Conservation (phyloP, 1,140 invertebrate genomes). For the Gyrodactylus bullatarudis region DNA sequence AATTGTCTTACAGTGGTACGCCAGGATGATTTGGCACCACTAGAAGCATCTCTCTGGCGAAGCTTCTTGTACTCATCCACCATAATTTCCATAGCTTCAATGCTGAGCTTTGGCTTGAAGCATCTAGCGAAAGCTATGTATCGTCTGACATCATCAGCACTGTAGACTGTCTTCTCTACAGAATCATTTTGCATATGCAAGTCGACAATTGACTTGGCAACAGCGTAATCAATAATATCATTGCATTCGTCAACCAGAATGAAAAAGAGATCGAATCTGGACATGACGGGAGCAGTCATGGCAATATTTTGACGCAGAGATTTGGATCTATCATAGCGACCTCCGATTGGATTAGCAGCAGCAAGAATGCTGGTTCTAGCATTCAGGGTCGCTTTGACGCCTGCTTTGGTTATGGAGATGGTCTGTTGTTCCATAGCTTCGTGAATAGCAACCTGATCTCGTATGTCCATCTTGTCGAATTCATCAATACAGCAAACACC, state of each 20-base stretch:
- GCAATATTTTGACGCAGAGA: conserved; percentile 73
- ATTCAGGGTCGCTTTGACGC: conserved; percentile 73
- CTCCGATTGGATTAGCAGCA: conserved; percentile 79
- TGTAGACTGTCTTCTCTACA: conserved; percentile 25
- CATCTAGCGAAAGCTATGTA: conserved; percentile 83
- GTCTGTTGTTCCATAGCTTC: conserved; percentile 99
- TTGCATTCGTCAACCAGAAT: conserved; percentile 79
- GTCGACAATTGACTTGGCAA: conserved; percentile 72
- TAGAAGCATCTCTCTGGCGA: conserved; percentile 40
- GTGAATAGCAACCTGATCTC: conserved; percentile 91
- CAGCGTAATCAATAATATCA: conserved; percentile 64
- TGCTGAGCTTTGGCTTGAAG: conserved; percentile 52
- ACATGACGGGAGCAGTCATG: conserved; percentile 85
- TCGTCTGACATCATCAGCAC: conserved; percentile 31
- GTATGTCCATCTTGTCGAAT: conserved; percentile 94
- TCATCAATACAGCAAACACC: conserved; percentile 98
- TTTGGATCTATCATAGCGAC: conserved; percentile 66
- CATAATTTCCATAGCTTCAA: conserved; percentile 36
- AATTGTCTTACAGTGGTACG: conserved; percentile 91
- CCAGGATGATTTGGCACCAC: conserved; percentile 34
- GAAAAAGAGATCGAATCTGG: conserved; percentile 90
- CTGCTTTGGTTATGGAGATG: conserved; percentile 89
- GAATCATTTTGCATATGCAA: conserved; percentile 46
- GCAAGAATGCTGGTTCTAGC: conserved; percentile 85
- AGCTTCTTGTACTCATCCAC: conserved; percentile 57